Base-by-base conservation (phyloP, 2,888 invertebrate genomes). In the Rhagophthalmus giganteus region DNA sequence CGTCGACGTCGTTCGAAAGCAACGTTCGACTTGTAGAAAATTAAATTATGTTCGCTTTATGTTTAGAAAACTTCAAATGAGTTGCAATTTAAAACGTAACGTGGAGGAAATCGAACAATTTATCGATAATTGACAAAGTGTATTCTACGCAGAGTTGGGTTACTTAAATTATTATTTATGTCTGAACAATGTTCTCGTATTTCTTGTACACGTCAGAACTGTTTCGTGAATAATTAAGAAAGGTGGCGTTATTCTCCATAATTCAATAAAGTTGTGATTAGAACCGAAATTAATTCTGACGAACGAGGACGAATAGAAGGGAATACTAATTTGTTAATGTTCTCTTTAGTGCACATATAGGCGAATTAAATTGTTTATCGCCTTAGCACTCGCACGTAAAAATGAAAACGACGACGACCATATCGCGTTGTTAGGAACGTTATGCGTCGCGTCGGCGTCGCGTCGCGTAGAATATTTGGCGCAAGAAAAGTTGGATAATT, bases 191-290 rank as follows among this genome's bases (percentile, higher is more conserved):
- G n/a, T 13, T 20, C 26, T 13, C 26, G 20, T 37, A 26, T 37
- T 24, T 26, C 26, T 24, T 26, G 37, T 25, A 25, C 13, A 37
- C 24, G 37, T 37, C 37, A 37, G 37, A 16, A 20, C 34, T 20
- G 37, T 26, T 37, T 26, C 26, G 25, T 25, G 20, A 37, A 37
- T 37, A 37, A 37, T 37, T 37, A 37, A 37, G 37, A 37, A 37
- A 37, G 37, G 37, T 37, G 25, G 25, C 26, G 20, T 16, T 26
- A 37, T 37, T 26, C 16, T 24, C 13, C 24, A 37, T 26, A 37
- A 37, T 20, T 37, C 24, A 37, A 37, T 37, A 37, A 37, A 37
- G 37, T 20, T 37, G 20, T 37, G 37, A 37, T 37, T 37, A 37
- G 37, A 24, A 11, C 12, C 26, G 26, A 37, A 37, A 37, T 37